Conservation (phyloP, 2,888 invertebrate genomes). For the Catocala nupta region DNA sequence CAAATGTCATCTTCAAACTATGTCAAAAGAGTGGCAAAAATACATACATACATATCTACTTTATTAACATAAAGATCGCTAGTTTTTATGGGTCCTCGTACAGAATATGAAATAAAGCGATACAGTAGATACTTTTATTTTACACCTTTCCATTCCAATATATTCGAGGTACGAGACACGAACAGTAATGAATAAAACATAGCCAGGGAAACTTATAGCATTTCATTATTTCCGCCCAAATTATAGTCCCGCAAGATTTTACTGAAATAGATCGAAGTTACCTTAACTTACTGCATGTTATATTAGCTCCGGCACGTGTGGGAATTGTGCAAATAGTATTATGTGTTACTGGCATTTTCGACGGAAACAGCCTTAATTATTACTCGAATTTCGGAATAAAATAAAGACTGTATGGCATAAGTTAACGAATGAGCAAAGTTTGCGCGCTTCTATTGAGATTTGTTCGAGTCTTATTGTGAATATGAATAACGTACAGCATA, state of each 20-base stretch:
- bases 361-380: conserved; percentile 34
- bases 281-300: conserved; percentile 66
- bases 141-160: conserved; percentile 37
- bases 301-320: conserved; percentile 59
- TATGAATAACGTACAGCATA: conserved; percentile 3
- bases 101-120: conserved; percentile 38
- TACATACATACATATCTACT: too few species aligned
- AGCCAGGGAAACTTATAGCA: conserved; percentile 56
- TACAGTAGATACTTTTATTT: conserved; percentile 29
- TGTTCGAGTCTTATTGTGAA: conserved; percentile 9
- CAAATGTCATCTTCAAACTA: conserved; percentile 25
- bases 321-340: conserved; percentile 56
- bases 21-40: conserved; percentile 26
- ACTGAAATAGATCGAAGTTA: conserved; percentile 60
- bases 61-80: conserved; percentile 34
- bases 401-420: conserved; percentile 2
- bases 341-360: conserved; percentile 21
- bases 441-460: conserved; percentile 1
- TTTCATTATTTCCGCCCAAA: conserved; percentile 73
- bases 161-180: conserved; percentile 32
- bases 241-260: conserved; percentile 61
- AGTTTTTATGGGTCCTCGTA: conserved; percentile 34
- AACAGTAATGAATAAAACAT: conserved; percentile 65
- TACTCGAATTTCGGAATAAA: conserved; percentile 8
- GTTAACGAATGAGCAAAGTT: conserved; percentile 3